Base-by-base conservation (phyloP, 2,113 vertebrate genomes). In the Brachionichthys hirsutus region DNA sequence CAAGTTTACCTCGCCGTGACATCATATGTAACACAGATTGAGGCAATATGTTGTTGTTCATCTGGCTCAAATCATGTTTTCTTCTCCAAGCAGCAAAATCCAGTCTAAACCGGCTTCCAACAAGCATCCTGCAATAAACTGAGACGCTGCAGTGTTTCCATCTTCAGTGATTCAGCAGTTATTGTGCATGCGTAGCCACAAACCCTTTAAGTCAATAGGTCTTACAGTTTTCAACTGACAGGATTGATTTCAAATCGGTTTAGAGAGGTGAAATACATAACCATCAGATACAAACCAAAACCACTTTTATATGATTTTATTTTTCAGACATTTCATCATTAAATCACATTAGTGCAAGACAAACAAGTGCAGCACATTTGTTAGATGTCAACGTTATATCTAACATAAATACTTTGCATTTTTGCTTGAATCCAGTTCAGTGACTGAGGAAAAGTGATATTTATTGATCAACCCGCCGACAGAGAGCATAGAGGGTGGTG, bases 351-450 rank as follows among this genome's bases (percentile, higher is more conserved):
- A 73, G 38, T 34, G 49, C 48, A 69, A 58, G 71, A 67, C 60
- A 44, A 60, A 53, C 58, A 60, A 49, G 41, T 13, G 20, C 47
- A 53, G n/a, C 19, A 48, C 36, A 79, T 48, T 56, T 41, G 54
- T 78, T 59, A 61, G 54, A 65, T 36, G 10, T 73, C 74, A 81
- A 77, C 75, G 73, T 43, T 72, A n/a, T 61, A 69, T 72, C 18
- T 44, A 18, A 62, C 59, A 65, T 36, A 54, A 51, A 52, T 54
- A 22, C 57, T 80, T 69, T 24, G 66, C 62, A 64, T 68, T 77
- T 79, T 70, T 66, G 49, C 49, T 1, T 40, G 48, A 38, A 30
- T 34, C 46, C 54, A 77, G 51, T 70, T 58, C 40, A 59, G 46
- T 24, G 36, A 56, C 20, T n/a, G 48, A 50, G 45, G 50, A 16